Base-by-base conservation (phyloP, 2,113 vertebrate species). In the Phylloscopus trochilus region DNA sequence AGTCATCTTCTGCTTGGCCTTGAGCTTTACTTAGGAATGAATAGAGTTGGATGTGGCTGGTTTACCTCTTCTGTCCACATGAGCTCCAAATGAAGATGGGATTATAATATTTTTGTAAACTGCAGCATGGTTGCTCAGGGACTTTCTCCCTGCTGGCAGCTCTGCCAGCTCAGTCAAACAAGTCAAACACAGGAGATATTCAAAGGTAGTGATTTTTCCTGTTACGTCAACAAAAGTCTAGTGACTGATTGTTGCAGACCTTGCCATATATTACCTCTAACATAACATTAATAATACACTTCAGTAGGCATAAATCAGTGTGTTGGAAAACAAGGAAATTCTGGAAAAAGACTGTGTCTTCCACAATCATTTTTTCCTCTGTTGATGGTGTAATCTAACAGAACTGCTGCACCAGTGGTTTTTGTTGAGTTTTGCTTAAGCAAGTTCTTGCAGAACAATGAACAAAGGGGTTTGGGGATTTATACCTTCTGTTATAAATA, bases 401-500 rank as follows among this genome's bases (percentile, higher is more conserved):
- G 37, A 93, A 92, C 51, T 92, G 69, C 87, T 83, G 72, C 70
- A 82, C 73, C 74, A 97, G 70, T 91, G 58, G 4, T 52, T 92
- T 83, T 60, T 73, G 44, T 86, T 86, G 70, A 35, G 37, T 78
- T 86, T 83, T 80, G 63, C 70, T 92, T 86, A 75, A 92, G 64
- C 83, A 95, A 92, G 77, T 86, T 84, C 62, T 81, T 76, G 83
- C 53, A 92, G 83, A 95, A 87, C 92, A 92, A 93, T 74, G 83
- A 92, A 89, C 53, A 95, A 87, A 93, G 88, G 79, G 67, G 72
- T 85, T 60, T 87, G 39, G 83, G 89, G 77, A 89, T 91, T 95
- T 97, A 84, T 87, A 56, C 62, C 47, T 75, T 91, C 70, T 1
- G 11, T 87, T 91, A 83, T 52, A 96, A 93, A 95, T 89, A 88